Evolutionary conservation across 2,113 vertebrate species (phyloP).

Genomic region (Caranx ignobilis): DNA sequence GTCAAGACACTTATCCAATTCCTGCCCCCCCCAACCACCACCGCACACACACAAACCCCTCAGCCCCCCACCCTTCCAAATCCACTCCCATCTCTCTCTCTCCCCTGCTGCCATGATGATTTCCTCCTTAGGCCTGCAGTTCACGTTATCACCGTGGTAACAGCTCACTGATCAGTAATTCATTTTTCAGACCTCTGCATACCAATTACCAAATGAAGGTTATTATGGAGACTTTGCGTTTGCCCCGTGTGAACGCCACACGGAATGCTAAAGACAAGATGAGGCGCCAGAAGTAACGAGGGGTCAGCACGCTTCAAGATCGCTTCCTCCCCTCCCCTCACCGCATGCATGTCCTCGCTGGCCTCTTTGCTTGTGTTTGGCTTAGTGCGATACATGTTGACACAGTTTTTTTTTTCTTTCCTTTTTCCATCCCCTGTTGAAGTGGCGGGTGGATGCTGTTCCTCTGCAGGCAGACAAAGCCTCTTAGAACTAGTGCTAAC

Average conservation of each 20-base stretch:
- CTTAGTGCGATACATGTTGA: conserved; percentile 39
- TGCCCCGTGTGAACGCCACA: conserved; percentile 58
- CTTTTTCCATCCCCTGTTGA: conserved; percentile 5
- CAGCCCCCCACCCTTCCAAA: neutral
- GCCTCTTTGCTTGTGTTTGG: conserved; percentile 19
- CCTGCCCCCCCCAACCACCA: conserved; percentile 3
- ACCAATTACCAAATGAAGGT: conserved; percentile 88
- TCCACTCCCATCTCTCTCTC: conserved; percentile 10
- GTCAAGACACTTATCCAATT: conserved; percentile 45
- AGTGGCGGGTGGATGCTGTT: conserved; percentile 23
- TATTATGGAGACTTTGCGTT: conserved; percentile 84
- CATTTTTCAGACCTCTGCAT: conserved; percentile 86
- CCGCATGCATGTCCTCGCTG: neutral
- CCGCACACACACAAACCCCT: neutral
- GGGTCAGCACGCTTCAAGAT: conserved; percentile 72
- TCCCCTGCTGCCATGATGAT: conserved; percentile 33
- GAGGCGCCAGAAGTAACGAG: conserved; percentile 67
- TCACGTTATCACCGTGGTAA: conserved; percentile 85
- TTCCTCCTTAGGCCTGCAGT: conserved; percentile 81
- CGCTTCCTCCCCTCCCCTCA: neutral
- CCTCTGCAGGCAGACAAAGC: neutral
- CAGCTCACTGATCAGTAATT: conserved; percentile 90
- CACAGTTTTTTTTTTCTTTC: conserved; percentile 27
- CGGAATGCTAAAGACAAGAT: conserved; percentile 82
- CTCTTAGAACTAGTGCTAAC: neutral